Percentiles rank a stretch among this genome's conserved stretches.
These are phyloP conservation scores for Scaeva pyrastri DNA, from an alignment of 2,888 invertebrate species.

Conservation along the genomic window DNA sequence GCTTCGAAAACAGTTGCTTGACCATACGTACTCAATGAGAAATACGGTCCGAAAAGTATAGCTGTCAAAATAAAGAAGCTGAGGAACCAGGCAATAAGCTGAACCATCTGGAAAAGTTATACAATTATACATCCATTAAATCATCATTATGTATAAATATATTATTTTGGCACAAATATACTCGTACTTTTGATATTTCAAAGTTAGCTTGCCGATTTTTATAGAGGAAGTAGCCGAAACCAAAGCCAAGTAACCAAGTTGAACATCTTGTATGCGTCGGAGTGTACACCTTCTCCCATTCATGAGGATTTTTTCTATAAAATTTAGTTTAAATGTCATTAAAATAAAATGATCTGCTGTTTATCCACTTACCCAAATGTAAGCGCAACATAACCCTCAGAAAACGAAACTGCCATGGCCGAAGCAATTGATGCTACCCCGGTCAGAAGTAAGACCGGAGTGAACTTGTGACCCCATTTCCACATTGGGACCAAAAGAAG, in stretches of 20 bases:
- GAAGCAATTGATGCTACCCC: constrained; percentile 50
- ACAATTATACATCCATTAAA: too few species aligned
- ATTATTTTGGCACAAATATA: too few species aligned
- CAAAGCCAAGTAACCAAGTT: constrained; percentile 80
- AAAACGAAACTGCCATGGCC: constrained; percentile 41
- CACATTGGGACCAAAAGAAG: constrained; percentile 84
- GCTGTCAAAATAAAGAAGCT: constrained; percentile 44
- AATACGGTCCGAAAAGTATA: constrained; percentile 64
- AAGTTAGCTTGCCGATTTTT: constrained; percentile 72
- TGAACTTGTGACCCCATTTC: constrained; percentile 78
- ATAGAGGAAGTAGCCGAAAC: constrained; percentile 79
- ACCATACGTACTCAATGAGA: constrained; percentile 12
- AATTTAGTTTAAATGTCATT: too few species aligned
- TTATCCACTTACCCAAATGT: constrained; percentile 25
- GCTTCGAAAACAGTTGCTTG: constrained; percentile 51
- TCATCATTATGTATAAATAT: too few species aligned
- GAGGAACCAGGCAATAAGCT: constrained; percentile 57
- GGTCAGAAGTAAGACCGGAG: constrained; percentile 66
- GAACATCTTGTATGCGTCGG: constrained; percentile 79
- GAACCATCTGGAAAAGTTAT: neutral
- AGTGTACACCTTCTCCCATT: constrained; percentile 75
- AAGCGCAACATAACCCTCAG: constrained; percentile 2
- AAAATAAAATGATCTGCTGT: too few species aligned
- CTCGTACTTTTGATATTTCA: constrained; percentile 64
- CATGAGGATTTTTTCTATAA: neutral